Evolutionary conservation across 1,140 invertebrate species (phyloP).

Genomic region (Drosophila pseudoananassae): DNA sequence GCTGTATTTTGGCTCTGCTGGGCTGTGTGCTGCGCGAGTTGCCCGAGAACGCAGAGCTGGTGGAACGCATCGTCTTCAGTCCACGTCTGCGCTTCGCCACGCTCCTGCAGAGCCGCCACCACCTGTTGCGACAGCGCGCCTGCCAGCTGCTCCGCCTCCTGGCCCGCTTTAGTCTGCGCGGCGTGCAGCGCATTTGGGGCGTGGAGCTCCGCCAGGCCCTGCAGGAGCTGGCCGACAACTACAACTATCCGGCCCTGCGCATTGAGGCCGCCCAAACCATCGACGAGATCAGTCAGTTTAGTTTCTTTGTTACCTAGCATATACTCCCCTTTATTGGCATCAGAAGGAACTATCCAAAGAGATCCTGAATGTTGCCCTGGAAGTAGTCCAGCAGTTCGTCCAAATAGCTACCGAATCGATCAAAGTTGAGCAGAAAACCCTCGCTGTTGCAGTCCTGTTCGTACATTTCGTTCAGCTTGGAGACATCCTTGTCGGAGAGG

Average conservation of each 20-base stretch:
- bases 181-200: slow-evolving; percentile 88
- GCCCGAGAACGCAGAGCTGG: slow-evolving; percentile 90
- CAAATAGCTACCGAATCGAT: slow-evolving; percentile 63
- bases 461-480: slow-evolving; percentile 89
- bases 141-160: slow-evolving; percentile 89
- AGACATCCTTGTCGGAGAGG: slow-evolving; percentile 87
- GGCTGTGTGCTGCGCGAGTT: slow-evolving; percentile 90
- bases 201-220: slow-evolving; percentile 85
- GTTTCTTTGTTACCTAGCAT: slow-evolving; percentile 84
- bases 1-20: slow-evolving; percentile 87
- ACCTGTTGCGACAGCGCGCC: slow-evolving; percentile 86
- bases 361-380: slow-evolving; percentile 60
- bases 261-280: slow-evolving; percentile 85
- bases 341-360: slow-evolving; percentile 55
- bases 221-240: slow-evolving; percentile 84
- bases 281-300: slow-evolving; percentile 85
- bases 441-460: slow-evolving; percentile 83
- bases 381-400: slow-evolving; percentile 77
- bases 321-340: slow-evolving; percentile 30
- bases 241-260: slow-evolving; percentile 44
- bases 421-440: slow-evolving; percentile 61
- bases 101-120: slow-evolving; percentile 87
- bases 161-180: slow-evolving; percentile 87
- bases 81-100: slow-evolving; percentile 86
- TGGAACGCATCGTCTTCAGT: slow-evolving; percentile 89